phyloP scores from a whole-genome alignment of 1,140 invertebrate species.

The Cheumatopsyche charites region DNA sequence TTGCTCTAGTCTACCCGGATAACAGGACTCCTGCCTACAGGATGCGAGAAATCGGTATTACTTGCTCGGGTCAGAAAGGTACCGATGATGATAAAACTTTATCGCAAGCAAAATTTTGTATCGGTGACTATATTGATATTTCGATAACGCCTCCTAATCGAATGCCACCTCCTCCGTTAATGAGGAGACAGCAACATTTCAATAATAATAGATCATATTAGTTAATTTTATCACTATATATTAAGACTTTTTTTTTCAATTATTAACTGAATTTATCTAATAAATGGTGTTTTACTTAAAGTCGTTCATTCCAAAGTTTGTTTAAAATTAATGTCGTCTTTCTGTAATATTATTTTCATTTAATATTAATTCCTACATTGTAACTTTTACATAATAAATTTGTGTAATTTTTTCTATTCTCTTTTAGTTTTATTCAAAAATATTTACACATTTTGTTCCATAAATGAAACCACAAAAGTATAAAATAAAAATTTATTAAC shows the following conservation, averaged over 20 bases:
- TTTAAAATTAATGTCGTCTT: too few relatives aligned
- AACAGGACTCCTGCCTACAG: constrained; percentile 78
- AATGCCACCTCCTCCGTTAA: constrained; percentile 69
- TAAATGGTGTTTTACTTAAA: too few relatives aligned
- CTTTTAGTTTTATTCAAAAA: too few relatives aligned
- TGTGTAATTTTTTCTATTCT: too few relatives aligned
- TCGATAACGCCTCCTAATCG: constrained; percentile 90
- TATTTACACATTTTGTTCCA: too few relatives aligned
- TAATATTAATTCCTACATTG: too few relatives aligned
- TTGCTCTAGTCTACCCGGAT: constrained; percentile 94
- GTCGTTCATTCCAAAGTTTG: too few relatives aligned
- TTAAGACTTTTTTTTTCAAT: too few relatives aligned
- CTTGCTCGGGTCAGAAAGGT: constrained; percentile 89
- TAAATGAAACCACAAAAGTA: too few relatives aligned
- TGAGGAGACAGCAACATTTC: constrained; percentile 65
- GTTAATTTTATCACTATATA: constrained; percentile 3
- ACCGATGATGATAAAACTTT: constrained; percentile 90
- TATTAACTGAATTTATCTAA: too few relatives aligned
- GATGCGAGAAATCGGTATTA: constrained; percentile 94
- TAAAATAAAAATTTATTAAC: constrained; percentile 10
- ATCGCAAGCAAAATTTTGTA: constrained; percentile 83
- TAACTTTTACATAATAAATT: too few relatives aligned
- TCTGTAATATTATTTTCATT: too few relatives aligned
- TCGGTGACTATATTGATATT: constrained; percentile 97
- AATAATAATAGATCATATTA: constrained; percentile 61